Evolutionary conservation across 1,140 invertebrate species (phyloP).

Genomic region (Oncopodura yosiiana): DNA sequence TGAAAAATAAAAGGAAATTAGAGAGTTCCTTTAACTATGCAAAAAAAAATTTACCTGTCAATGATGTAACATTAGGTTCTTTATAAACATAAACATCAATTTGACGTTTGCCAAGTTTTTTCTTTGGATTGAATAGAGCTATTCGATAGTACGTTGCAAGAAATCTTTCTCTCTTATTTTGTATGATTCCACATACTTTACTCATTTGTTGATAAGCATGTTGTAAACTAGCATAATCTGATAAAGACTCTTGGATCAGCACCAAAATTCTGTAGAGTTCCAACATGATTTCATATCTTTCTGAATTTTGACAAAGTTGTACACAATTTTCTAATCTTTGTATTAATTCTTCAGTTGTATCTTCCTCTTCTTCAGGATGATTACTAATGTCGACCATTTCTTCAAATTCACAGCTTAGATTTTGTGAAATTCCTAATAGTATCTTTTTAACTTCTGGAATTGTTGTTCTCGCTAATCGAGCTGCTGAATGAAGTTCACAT

Average conservation of each 20-base stretch:
- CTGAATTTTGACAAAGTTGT: slow-evolving; percentile 27
- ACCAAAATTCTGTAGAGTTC: slow-evolving; percentile 34
- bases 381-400: slow-evolving; percentile 14
- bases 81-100: slow-evolving; percentile 33
- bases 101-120: slow-evolving; percentile 13
- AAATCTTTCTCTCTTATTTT: slow-evolving; percentile 34
- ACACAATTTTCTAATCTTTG: slow-evolving; percentile 32
- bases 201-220: slow-evolving; percentile 35
- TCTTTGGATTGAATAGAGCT: slow-evolving; percentile 25
- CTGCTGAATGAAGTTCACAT: slow-evolving; percentile 34
- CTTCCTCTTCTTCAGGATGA: slow-evolving; percentile 28
- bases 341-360: slow-evolving; percentile 33
- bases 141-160: slow-evolving; percentile 34
- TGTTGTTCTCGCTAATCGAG: slow-evolving; percentile 26
- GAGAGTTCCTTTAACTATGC: no score
- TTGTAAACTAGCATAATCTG: slow-evolving; percentile 32
- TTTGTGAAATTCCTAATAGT: slow-evolving; percentile 34
- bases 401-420: slow-evolving; percentile 31
- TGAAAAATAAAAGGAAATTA: no score
- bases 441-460: slow-evolving; percentile 31
- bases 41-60: no score
- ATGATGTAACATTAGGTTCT: slow-evolving; percentile 34
- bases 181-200: slow-evolving; percentile 27
- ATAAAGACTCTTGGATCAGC: slow-evolving; percentile 33
- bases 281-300: slow-evolving; percentile 34